phyloP scores from a whole-genome alignment of 2,888 invertebrate genomes.

The Drosophila mimica region DNA sequence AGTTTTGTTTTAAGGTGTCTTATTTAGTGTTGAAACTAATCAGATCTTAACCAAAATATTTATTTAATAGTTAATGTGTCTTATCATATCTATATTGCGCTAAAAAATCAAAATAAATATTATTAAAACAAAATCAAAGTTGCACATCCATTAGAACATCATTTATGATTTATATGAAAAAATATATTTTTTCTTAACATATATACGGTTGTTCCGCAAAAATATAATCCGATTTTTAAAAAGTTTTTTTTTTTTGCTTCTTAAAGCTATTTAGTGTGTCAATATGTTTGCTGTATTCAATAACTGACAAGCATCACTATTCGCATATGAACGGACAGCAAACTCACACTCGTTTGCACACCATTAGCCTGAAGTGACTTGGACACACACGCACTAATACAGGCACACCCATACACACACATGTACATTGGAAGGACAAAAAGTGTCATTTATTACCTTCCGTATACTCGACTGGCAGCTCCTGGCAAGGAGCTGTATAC shows the following conservation, averaged over 20 bases:
- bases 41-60: conserved; percentile 22
- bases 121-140: background rate
- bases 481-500: conserved; percentile 72
- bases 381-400: background rate
- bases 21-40: conserved; percentile 17
- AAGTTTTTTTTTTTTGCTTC: no score
- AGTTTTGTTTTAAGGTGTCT: conserved; percentile 24
- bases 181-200: background rate
- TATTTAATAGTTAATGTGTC: background rate
- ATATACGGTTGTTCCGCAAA: no score
- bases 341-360: conserved; percentile 44
- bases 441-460: conserved; percentile 76
- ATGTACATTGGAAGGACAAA: conserved; percentile 39
- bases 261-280: background rate
- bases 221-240: background rate
- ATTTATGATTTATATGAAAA: no score
- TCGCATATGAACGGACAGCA: conserved; percentile 18
- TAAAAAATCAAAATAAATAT: background rate
- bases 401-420: background rate
- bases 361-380: conserved; percentile 38
- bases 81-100: background rate
- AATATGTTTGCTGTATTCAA: conserved; percentile 20
- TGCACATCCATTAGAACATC: background rate
- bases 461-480: conserved; percentile 73
- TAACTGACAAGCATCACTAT: conserved; percentile 22